Evolutionary conservation across 2,113 vertebrate genomes (phyloP), one percentile per base, ranked within the genome.

Genomic region (Siniperca chuatsi): DNA sequence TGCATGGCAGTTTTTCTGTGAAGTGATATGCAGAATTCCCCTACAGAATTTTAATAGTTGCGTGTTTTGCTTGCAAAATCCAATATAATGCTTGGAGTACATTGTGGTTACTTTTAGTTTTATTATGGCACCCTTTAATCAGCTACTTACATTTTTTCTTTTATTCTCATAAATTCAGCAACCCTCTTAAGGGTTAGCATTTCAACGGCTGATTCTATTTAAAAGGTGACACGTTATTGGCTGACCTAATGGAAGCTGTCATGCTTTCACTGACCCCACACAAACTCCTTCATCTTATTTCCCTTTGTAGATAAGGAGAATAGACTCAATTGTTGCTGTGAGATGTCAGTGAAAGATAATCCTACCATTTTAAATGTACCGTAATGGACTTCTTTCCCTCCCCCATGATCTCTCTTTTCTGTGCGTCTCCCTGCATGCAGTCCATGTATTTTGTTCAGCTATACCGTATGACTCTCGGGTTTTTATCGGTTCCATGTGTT

Each of bases 401-500:
- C 73, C 70, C 71, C 37, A 54, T 75, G 62, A 85, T 89, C 87
- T 81, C 78, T 82, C 44, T 66, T 40, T 73, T 67, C 57, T 54
- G 16, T n/a, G 44, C 58, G 46, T 73, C 75, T 79, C 75, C 50
- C 13, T 6, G 6, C 65, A 12, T 72, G 76, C 12, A 64, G 72
- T 78, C 65, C 48, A n/a, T 86, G 78, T 81, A 82, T 82, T 88
- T 84, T 75, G 79, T 86, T 77, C 79, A 52, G 79, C 78, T 37
- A 29, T 64, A 81, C 61, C 4, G 25, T 66, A 55, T 13, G 75
- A 72, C 78, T 82, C 83, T 65, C 46, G n/a, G 48, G 44, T 46
- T 86, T 91, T 92, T 89, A 94, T 94, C 18, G 57, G 58, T 93
- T 93, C 92, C 93, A 94, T 90, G 87, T 94, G 94, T 92, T 92